A percentile compares a stretch with the other conserved stretches of the same genome.
phyloP scores from a whole-genome alignment of 37 sponge, comb jelly and placozoan genomes.

The Aphrocallistes beatrix region DNA sequence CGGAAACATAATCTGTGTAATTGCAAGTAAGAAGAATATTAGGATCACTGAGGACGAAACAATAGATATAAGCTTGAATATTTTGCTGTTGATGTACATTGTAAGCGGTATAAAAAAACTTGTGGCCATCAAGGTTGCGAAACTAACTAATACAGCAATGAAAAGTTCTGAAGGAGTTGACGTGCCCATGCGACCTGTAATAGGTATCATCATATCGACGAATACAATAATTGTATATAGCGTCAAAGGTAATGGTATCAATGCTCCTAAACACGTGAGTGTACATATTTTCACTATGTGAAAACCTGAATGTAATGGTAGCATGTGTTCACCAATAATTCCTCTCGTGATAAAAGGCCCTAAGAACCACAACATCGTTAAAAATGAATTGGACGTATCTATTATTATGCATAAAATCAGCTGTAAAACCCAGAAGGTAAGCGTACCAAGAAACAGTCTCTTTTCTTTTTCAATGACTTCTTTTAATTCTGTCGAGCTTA shows the following conservation, averaged over 20 bases:
- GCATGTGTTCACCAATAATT: not conserved
- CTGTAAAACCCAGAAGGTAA: not conserved
- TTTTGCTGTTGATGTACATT: not conserved
- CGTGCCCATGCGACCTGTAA: not conserved
- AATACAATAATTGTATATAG: not conserved
- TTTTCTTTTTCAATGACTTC: not conserved
- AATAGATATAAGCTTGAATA: not conserved
- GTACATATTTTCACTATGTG: not conserved
- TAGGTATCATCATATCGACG: constrained; percentile 3
- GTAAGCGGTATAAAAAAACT: not conserved
- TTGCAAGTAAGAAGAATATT: not conserved
- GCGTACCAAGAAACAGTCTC: not conserved
- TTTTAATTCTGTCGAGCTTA: not conserved
- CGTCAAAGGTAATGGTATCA: not conserved
- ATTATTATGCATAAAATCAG: not conserved
- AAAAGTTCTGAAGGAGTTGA: not conserved
- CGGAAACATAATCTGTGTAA: not conserved
- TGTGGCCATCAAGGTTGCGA: not conserved
- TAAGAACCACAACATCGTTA: not conserved
- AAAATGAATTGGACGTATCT: not conserved
- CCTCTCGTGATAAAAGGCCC: not conserved
- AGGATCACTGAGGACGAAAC: not conserved
- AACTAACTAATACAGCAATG: not conserved
- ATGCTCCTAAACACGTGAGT: not conserved
- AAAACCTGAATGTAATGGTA: not conserved